Conservation (phyloP, 2,113 vertebrate genomes). For the Hippocampus mohnikei region DNA sequence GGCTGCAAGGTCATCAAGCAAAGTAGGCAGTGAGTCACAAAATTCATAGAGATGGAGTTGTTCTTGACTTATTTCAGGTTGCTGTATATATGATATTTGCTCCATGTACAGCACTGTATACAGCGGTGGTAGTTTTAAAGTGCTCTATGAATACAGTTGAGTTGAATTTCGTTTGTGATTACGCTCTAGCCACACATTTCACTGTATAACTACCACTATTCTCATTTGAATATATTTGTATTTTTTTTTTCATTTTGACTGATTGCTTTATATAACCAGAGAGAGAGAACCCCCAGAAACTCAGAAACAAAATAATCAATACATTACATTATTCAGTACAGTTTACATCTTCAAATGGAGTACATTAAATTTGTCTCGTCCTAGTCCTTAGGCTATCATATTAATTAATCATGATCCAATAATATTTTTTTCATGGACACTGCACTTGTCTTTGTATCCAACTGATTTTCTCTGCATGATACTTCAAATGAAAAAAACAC, state of each 20-base stretch:
- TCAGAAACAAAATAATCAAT: neutral
- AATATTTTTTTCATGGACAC: neutral
- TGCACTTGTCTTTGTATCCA: neutral
- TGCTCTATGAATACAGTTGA: too few species aligned
- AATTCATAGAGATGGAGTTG: neutral
- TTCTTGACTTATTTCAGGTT: neutral
- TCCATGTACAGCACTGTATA: too few species aligned
- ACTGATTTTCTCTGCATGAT: neutral
- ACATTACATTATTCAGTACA: neutral
- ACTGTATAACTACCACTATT: neutral
- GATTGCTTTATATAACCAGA: too few species aligned
- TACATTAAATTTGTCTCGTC: neutral
- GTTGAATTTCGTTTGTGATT: neutral
- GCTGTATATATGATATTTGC: too few species aligned
- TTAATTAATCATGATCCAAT: neutral
- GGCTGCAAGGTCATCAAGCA: neutral
- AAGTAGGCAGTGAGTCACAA: neutral
- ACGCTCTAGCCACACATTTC: neutral
- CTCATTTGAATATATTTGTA: neutral
- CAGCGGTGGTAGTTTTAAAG: too few species aligned
- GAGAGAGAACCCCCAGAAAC: rapidly evolving
- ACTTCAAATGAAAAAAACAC: constrained; percentile 9
- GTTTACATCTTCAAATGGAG: neutral
- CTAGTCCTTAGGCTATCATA: neutral
- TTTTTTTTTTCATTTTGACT: too few species aligned